Conservation (phyloP, 2,888 invertebrate species). For the Drosophila antonietae region DNA sequence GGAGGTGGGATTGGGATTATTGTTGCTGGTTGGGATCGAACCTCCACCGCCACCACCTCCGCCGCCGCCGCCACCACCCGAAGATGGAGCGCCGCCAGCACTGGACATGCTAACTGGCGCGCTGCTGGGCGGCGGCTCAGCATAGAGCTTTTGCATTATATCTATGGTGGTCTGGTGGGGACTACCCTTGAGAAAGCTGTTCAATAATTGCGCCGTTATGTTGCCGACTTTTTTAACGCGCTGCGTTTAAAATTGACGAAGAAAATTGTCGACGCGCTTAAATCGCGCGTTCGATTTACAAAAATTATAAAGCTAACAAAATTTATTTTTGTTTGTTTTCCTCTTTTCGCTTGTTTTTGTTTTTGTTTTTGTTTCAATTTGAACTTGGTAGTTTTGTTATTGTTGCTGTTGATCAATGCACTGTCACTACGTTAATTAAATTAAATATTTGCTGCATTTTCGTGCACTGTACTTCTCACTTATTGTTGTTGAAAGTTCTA, state of each 20-base stretch:
- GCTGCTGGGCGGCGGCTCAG: constrained; percentile 83
- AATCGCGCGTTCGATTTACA: constrained; percentile 48
- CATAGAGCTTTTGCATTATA: constrained; percentile 85
- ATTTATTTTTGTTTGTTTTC: constrained; percentile 16
- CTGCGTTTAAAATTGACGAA: constrained; percentile 43
- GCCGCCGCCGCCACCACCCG: constrained; percentile 57
- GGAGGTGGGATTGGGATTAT: constrained; percentile 73
- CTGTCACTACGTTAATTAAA: constrained; percentile 65
- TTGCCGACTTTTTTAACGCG: constrained; percentile 77
- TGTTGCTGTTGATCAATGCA: constrained; percentile 59
- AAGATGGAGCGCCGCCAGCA: constrained; percentile 80
- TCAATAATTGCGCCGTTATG: constrained; percentile 83
- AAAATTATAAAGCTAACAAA: constrained; percentile 48
- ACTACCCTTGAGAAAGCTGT: constrained; percentile 83
- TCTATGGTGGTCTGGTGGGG: constrained; percentile 84
- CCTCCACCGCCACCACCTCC: constrained; percentile 42
- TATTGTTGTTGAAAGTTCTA: constrained; percentile 39
- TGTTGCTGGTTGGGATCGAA: constrained; percentile 70
- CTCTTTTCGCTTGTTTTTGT: neutral
- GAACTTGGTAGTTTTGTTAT: constrained; percentile 20
- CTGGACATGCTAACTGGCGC: constrained; percentile 85
- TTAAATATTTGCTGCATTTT: constrained; percentile 66
- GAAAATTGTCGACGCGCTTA: constrained; percentile 41
- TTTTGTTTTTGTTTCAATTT: neutral
- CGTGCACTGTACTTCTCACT: constrained; percentile 63